phyloP scores from a whole-genome alignment of 2,797 vertebrate genomes.

The Potorous gilbertii region DNA sequence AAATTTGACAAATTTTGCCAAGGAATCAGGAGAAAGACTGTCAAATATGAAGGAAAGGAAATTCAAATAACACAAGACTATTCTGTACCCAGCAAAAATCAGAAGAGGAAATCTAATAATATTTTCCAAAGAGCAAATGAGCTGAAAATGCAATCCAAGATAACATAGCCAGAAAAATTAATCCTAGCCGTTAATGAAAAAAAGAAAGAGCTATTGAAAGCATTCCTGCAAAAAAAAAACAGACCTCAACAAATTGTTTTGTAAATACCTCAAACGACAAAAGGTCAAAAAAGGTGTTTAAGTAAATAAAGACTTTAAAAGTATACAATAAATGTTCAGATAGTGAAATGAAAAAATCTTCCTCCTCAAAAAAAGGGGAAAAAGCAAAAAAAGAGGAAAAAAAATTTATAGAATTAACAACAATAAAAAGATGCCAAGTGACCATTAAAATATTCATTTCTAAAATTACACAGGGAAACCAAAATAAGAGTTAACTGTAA shows the following conservation, averaged over 20 bases:
- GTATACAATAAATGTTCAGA: background rate
- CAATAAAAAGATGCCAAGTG: background rate
- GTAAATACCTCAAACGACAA: background rate
- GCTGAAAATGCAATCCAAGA: background rate
- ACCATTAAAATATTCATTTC: background rate
- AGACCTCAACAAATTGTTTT: background rate
- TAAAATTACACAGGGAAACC: background rate
- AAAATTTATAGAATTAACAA: background rate
- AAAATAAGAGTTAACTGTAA: background rate
- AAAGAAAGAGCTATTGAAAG: background rate
- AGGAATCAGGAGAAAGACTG: background rate
- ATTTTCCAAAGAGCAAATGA: background rate
- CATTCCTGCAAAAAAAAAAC: background rate
- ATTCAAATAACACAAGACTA: no score
- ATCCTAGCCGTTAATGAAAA: background rate
- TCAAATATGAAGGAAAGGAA: background rate
- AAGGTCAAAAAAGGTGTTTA: background rate
- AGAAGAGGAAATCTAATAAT: background rate
- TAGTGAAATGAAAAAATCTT: background rate
- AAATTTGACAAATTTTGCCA: background rate
- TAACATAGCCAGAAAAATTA: background rate
- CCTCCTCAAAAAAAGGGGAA: background rate
- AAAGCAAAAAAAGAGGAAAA: background rate
- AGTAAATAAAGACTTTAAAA: background rate
- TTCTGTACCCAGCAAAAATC: background rate